Base-by-base conservation (phyloP, 2,888 invertebrate genomes). In the Nemotelus pantherinus region DNA sequence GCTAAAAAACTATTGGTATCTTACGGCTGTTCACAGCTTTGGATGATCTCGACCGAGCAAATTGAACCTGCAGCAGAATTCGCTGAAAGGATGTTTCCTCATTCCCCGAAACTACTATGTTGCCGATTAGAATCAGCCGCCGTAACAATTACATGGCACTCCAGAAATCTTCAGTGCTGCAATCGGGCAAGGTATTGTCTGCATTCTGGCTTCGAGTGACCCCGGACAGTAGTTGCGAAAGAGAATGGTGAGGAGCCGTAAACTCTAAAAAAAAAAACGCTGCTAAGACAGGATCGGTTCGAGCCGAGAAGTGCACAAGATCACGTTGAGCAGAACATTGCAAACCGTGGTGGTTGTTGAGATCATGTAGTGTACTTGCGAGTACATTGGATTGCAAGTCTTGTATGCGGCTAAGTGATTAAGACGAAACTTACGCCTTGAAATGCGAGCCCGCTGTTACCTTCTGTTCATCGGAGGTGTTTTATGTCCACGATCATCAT, bases 351-450 rank as follows among this genome's bases (percentile, higher is more conserved):
- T 78, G 76, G 76, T 78, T 58, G 76, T 74, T 45, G 60, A 63
- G 77, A 50, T 76, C 65, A 65, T 76, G 77, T 76, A 72, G 77
- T 78, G 78, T 77, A 60, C 57, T 57, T 48, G n/a, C 58, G 47
- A 60, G 47, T 74, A 45, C 74, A 60, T 44, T 71, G 39, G 75
- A 63, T 60, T 78, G 76, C 71, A 77, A 78, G 78, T 78, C 77
- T 72, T 78, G 78, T 76, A 77, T 50, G 63, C 53, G 65, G 57
- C 58, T 64, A 72, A 71, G 71, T 76, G 78, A 78, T 78, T 78
- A 78, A 78, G 78, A 78, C 77, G 77, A 67, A 78, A 78, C 78
- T 78, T 76, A 76, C 78, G 78, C 78, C 78, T 78, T 74, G 70
- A 43, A 10, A 7, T 60, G 41, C 60, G 41, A 39, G 1, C 60